A percentile compares a stretch with the other conserved stretches of the same genome.
Conservation (phyloP, 2,797 vertebrate genomes). For the Oreochromis grahami region DNA sequence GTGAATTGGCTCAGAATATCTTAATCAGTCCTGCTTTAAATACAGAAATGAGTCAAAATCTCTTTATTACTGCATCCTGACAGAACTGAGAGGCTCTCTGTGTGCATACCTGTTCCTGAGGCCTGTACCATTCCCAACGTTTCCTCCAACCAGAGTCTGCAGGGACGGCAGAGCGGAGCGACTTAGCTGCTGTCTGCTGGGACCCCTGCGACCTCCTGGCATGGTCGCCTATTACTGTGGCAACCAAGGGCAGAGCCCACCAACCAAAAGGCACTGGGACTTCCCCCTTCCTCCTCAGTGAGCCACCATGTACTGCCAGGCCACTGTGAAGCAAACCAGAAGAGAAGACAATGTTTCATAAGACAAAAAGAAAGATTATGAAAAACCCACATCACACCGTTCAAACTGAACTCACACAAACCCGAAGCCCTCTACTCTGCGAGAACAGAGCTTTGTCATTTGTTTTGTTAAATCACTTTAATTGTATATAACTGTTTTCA, state of each 20-base stretch:
- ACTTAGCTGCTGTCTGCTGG: slow-evolving; percentile 98
- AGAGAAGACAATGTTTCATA: background rate
- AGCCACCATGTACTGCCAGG: slow-evolving; percentile 64
- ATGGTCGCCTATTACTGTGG: slow-evolving; percentile 88
- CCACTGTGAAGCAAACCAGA: slow-evolving; percentile 42
- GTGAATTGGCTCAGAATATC: background rate
- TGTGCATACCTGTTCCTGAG: slow-evolving; percentile 86
- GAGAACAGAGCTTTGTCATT: background rate
- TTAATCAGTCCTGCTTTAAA: background rate
- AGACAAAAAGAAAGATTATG: background rate
- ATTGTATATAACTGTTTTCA: background rate
- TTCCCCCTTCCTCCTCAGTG: slow-evolving; percentile 69
- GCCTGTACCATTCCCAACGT: slow-evolving; percentile 89
- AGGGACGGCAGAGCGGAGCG: slow-evolving; percentile 96
- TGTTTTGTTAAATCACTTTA: background rate
- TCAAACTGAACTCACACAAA: background rate
- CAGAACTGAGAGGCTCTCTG: background rate
- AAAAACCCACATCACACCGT: background rate
- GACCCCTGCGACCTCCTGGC: slow-evolving; percentile 99
- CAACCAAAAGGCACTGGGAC: slow-evolving; percentile 59
- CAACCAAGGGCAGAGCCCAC: slow-evolving; percentile 77
- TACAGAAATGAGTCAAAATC: background rate
- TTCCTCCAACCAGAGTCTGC: slow-evolving; percentile 93
- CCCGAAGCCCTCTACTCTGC: fast-evolving
- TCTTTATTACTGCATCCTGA: background rate